Evolutionary conservation across 2,113 vertebrate genomes (phyloP).

Genomic region (Oreotrochilus melanogaster): DNA sequence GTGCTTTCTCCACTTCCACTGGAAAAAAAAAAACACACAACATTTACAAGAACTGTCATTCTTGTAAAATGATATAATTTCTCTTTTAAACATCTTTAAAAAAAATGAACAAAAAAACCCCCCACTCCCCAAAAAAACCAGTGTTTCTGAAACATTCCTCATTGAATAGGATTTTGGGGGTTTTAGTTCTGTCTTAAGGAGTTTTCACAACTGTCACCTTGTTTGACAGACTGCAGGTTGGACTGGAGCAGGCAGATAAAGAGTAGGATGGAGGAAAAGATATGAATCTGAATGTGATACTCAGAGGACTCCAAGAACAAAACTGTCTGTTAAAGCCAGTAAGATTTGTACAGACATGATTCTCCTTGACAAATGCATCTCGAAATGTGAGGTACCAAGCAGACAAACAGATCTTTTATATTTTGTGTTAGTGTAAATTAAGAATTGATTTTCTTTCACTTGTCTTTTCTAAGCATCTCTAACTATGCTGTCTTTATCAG

Average conservation of each 20-base stretch:
- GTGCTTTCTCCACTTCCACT: not conserved
- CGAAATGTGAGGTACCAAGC: not conserved
- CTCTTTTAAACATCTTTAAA: not conserved
- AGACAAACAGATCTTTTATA: not conserved
- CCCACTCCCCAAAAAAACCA: not conserved
- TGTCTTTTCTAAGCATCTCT: slow-evolving; percentile 13
- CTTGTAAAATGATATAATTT: not conserved
- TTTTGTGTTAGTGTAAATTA: slow-evolving; percentile 22
- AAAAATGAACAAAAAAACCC: too few species aligned
- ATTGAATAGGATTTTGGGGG: not conserved
- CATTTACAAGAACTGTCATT: not conserved
- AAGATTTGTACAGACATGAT: not conserved
- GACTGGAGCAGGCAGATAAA: not conserved
- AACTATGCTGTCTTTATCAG: slow-evolving; percentile 22
- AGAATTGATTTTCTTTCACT: slow-evolving; percentile 63
- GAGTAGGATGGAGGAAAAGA: not conserved
- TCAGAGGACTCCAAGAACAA: not conserved
- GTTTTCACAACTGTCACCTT: not conserved
- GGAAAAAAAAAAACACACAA: not conserved
- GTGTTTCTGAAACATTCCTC: not conserved
- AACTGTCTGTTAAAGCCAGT: not conserved
- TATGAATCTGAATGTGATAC: not conserved
- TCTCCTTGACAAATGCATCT: slow-evolving; percentile 44
- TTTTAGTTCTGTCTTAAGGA: not conserved
- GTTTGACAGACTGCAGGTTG: not conserved